Base-by-base conservation (phyloP, 37 sponge, comb jelly and placozoan genomes). In the Amphimedon queenslandica region DNA sequence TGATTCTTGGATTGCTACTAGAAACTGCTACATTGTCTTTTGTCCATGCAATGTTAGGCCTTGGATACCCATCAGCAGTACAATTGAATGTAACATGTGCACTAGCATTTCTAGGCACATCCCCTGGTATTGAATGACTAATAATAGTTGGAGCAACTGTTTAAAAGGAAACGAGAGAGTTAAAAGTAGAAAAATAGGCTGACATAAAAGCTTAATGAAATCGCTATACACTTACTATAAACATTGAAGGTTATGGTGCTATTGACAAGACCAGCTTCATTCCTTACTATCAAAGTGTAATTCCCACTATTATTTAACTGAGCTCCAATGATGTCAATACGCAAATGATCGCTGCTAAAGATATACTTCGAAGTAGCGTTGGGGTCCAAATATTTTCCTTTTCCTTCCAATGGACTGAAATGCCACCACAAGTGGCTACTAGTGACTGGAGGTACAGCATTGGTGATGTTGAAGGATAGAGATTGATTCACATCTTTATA, bases 1-100 rank as follows among this genome's bases (percentile, higher is more conserved):
- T 13, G 51, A 11, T n/a, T 25, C 21, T n/a, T 25, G 23, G 27
- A 6, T 5, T 11, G 8, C 24, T n/a, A 60, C 5, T 25, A n/a
- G 23, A 11, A 11, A 65, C 41, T 63, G 5, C 8, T 0, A 24
- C 29, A 24, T 28, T 66, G 53, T 80, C 40, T 33, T 47, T 53
- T 29, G 64, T 72, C 81, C 81, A 80, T 0, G 25, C 2, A 1
- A 80, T 80, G 3, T 66, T 33, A 10, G 81, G 81, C 2, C 39
- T 23, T 5, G 72, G 73, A 3, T 55, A 37, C 27, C 81, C 81
- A 65, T 80, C 73, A 28, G 81, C 81, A 35, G 36, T 47, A 32
- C 81, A 80, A 16, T 11, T 55, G 28, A 80, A 71, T 20, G 55
- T 63, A 36, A 64, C 57, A 33, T 23, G 32, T 27, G 39, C 63